phyloP scores from a whole-genome alignment of 2,888 invertebrate genomes.

The Octodonta nipae region DNA sequence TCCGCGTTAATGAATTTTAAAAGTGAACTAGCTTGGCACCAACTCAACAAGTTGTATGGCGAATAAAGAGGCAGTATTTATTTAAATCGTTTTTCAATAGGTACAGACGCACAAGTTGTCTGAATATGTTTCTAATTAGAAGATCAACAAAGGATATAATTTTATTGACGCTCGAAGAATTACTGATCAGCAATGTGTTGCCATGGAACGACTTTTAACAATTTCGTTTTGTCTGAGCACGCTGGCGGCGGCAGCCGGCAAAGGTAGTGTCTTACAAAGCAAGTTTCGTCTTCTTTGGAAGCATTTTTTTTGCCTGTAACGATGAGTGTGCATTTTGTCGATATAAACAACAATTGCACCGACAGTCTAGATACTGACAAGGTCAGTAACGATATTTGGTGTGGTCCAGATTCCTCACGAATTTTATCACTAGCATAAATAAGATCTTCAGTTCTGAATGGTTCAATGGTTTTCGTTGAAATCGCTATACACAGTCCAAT shows the following conservation, averaged over 20 bases:
- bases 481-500: too few species aligned
- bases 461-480: too few species aligned
- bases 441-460: too few species aligned
- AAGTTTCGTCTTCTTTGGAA: conserved; percentile 21
- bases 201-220: too few species aligned
- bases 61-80: conserved; percentile 3
- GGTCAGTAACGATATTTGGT: conserved; percentile 30
- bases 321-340: conserved; percentile 34
- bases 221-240: too few species aligned
- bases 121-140: conserved; percentile 18
- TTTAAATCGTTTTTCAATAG: conserved; percentile 2
- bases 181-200: too few species aligned
- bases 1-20: conserved; percentile 13
- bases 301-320: conserved; percentile 30
- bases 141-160: conserved; percentile 15
- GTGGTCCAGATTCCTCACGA: conserved; percentile 21
- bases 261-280: conserved; percentile 9
- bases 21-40: conserved; percentile 7
- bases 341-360: conserved; percentile 35
- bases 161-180: conserved; percentile 13
- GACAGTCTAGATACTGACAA: conserved; percentile 30
- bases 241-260: not conserved
- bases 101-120: conserved; percentile 4
- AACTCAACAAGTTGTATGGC: not conserved
- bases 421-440: too few species aligned